phyloP scores from a whole-genome alignment of 2,888 invertebrate species.

The Tetragonisca angustula region DNA sequence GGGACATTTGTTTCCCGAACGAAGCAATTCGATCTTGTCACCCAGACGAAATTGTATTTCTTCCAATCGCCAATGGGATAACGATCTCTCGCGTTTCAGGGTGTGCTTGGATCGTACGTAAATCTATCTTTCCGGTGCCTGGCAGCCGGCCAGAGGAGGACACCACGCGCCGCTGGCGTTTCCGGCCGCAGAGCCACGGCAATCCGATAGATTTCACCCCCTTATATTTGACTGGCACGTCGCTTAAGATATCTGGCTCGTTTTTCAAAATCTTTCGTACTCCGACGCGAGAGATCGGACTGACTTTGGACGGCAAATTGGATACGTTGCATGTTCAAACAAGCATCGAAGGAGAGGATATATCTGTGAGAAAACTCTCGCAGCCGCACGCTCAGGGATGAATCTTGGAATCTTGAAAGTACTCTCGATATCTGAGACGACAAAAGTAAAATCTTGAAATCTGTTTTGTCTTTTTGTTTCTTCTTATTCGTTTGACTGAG shows the following conservation, averaged over 20 bases:
- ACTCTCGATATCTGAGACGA: too few relatives aligned
- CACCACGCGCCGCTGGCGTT: constrained; percentile 46
- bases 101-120: constrained; percentile 15
- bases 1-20: background rate
- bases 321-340: background rate
- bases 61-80: background rate
- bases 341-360: background rate
- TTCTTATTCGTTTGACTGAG: too few relatives aligned
- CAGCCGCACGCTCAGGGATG: too few relatives aligned
- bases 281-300: background rate
- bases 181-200: constrained; percentile 43
- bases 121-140: constrained; percentile 47
- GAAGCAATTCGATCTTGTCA: constrained; percentile 16
- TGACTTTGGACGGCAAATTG: background rate
- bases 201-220: constrained; percentile 25
- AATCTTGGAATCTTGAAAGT: too few relatives aligned
- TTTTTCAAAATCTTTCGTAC: background rate
- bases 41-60: constrained; percentile 24
- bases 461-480: too few relatives aligned
- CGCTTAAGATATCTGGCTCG: background rate
- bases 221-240: constrained; percentile 10
- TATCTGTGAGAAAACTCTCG: too few relatives aligned
- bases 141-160: constrained; percentile 51
- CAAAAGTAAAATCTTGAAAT: too few relatives aligned
- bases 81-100: constrained; percentile 18